Evolutionary conservation across 2,888 invertebrate genomes (phyloP).

Genomic region (Oscheius myriophilus): DNA sequence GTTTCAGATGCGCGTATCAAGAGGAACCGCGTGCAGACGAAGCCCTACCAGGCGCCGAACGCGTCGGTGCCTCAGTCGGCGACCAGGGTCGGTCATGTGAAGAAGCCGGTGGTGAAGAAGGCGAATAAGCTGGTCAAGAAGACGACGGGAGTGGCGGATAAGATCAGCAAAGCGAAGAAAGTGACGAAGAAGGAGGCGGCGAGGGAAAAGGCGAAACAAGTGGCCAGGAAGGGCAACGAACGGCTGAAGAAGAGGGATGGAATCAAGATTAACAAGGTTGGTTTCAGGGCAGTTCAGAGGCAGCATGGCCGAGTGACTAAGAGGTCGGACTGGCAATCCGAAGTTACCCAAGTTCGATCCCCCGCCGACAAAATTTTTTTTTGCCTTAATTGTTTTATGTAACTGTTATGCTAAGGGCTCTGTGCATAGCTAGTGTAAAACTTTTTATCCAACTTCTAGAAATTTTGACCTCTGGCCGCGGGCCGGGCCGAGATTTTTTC

Average conservation of each 20-base stretch:
- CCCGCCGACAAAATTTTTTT: too few relatives aligned
- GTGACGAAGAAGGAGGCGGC: neutral
- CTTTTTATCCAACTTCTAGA: too few relatives aligned
- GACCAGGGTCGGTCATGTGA: neutral
- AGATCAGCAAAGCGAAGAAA: slow-evolving; percentile 17
- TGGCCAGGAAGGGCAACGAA: slow-evolving; percentile 51
- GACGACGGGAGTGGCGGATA: neutral
- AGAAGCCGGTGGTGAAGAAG: slow-evolving; percentile 18
- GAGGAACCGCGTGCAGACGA: slow-evolving; percentile 15
- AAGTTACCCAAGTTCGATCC: too few relatives aligned
- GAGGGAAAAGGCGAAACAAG: neutral
- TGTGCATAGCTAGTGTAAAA: too few relatives aligned
- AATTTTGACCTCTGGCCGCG: too few relatives aligned
- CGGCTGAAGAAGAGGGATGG: slow-evolving; percentile 38
- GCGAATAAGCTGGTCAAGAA: slow-evolving; percentile 4
- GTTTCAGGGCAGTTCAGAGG: neutral
- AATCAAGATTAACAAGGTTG: slow-evolving; percentile 30
- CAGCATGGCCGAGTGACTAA: too few relatives aligned
- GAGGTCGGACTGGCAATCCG: too few relatives aligned
- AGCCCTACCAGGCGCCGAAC: slow-evolving; percentile 20
- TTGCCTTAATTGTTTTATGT: too few relatives aligned
- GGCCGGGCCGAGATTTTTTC: too few relatives aligned
- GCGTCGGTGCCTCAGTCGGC: neutral
- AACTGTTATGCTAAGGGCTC: too few relatives aligned
- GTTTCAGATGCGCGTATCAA: neutral